Evolutionary conservation across 2,888 invertebrate genomes (phyloP).

Genomic region (Pediacus dermestoides): DNA sequence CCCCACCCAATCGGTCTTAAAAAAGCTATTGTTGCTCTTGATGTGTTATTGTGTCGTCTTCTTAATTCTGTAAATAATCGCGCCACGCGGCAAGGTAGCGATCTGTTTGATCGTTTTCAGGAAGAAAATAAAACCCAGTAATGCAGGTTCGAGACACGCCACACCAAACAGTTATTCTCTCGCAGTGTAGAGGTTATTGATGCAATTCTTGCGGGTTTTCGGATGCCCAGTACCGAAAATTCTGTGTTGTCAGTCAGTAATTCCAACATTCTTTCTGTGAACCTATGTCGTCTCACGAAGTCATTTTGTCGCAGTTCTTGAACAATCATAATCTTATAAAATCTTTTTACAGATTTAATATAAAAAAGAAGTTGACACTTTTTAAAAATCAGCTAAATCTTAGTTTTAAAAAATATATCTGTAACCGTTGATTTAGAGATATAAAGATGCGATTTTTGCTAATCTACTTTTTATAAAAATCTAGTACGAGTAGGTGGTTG

Average conservation of each 20-base stretch:
- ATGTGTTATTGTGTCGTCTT: slow-evolving; percentile 6
- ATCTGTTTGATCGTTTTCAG: slow-evolving; percentile 10
- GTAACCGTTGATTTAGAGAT: too few species aligned
- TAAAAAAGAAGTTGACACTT: too few species aligned
- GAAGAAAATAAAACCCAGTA: slow-evolving; percentile 11
- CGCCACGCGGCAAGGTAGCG: slow-evolving; percentile 10
- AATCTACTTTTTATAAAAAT: too few species aligned
- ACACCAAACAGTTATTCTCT: slow-evolving; percentile 13
- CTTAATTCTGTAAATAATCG: slow-evolving; percentile 11
- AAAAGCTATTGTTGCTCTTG: slow-evolving; percentile 4
- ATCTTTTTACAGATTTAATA: too few species aligned
- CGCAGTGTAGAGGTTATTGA: slow-evolving; percentile 9
- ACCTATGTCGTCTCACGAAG: slow-evolving; percentile 10
- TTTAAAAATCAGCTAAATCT: too few species aligned
- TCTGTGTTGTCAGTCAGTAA: slow-evolving; percentile 9
- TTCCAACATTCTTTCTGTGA: slow-evolving; percentile 9
- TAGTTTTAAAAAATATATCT: too few species aligned
- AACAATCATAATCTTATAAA: slow-evolving; percentile 10
- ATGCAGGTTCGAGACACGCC: slow-evolving; percentile 13
- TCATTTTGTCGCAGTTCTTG: slow-evolving; percentile 6
- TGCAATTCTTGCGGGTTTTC: slow-evolving; percentile 11
- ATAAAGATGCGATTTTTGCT: too few species aligned
- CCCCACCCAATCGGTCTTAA: slow-evolving; percentile 5
- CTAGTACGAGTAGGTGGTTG: too few species aligned
- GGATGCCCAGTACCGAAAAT: slow-evolving; percentile 6